Base-by-base conservation (phyloP, 2,797 vertebrate species). In the Coccyzus lansbergi region DNA sequence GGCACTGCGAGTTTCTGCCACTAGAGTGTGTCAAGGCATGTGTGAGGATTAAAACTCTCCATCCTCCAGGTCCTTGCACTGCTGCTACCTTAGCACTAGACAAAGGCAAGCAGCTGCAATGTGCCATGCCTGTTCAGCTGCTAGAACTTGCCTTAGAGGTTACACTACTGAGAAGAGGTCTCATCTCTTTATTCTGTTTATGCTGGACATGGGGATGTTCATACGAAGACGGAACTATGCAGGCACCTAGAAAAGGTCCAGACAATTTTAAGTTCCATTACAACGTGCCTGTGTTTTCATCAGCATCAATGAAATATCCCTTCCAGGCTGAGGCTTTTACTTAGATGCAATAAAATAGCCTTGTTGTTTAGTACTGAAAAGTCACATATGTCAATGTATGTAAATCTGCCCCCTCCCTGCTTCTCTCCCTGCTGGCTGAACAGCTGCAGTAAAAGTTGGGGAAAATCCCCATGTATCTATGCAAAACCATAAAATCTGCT, bases 21-120 rank as follows among this genome's bases (percentile, higher is more conserved):
- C 97, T 97, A 97, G 97, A 96, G 96, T 92, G 96, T 90, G 94
- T 79, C 96, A 89, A 75, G 88, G 91, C 85, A 92, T 6, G 6
- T 3, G 44, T 10, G 86, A 95, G 70, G 62, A 92, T 31, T 36
- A 46, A 91, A 74, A 22, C 17, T 70, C 60, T 36, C 29, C 80
- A 38, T 26, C 11, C 24, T 70, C 83, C 4, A 6, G 10, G 13
- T 12, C 22, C 7, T 16, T 74, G 22, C 19, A 38, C 46, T 44
- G 17, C 48, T n/a, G 17, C 48, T n/a, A 15, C 36, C 58, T 10
- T 1, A 52, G 44, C 51, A 7, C 1, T 44, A 49, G 60, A 62
- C 65, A 90, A 92, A 80, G 44, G 34, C 51, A 49, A 74, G 36
- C 28, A 48, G 34, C n/a, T 51, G 40, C 8, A 68, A 72, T 5